Evolutionary conservation across 1,140 invertebrate species (phyloP).

Genomic region (Tenebrio molitor): DNA sequence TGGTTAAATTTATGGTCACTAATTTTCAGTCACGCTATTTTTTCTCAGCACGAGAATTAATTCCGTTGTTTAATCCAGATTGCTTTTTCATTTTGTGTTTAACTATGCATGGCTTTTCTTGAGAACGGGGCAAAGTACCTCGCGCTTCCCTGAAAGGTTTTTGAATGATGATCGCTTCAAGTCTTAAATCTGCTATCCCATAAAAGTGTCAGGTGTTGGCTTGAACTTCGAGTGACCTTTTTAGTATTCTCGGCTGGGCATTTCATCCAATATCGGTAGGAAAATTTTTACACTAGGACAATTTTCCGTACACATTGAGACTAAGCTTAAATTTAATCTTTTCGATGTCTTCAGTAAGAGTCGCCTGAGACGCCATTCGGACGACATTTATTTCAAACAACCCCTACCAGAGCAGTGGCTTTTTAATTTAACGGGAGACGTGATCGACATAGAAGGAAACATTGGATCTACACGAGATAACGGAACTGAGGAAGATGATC

Average conservation of each 20-base stretch:
- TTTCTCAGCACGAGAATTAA: too few relatives aligned
- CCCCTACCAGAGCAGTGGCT: conserved; percentile 49
- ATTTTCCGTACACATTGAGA: background rate
- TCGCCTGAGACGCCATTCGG: conserved; percentile 19
- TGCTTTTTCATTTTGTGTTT: too few relatives aligned
- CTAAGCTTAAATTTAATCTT: background rate
- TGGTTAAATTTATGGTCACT: too few relatives aligned
- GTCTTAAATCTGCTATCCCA: background rate
- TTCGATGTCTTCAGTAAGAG: conserved; percentile 17
- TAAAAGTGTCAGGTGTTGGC: conserved; percentile 27
- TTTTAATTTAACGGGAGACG: conserved; percentile 70
- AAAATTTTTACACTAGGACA: conserved; percentile 2
- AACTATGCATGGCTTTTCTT: too few relatives aligned
- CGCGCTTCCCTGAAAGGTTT: too few relatives aligned
- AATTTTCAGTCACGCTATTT: too few relatives aligned
- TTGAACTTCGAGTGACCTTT: conserved; percentile 21
- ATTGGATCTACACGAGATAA: conserved; percentile 50
- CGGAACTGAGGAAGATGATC: conserved; percentile 56
- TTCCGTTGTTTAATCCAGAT: too few relatives aligned
- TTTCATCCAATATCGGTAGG: background rate
- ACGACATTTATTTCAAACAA: conserved; percentile 32
- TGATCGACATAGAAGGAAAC: conserved; percentile 51
- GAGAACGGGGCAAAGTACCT: too few relatives aligned
- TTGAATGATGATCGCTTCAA: conserved; percentile 1
- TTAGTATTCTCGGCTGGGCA: conserved; percentile 3